phyloP scores from a whole-genome alignment of 2,888 invertebrate species.

The Julus scanicus region DNA sequence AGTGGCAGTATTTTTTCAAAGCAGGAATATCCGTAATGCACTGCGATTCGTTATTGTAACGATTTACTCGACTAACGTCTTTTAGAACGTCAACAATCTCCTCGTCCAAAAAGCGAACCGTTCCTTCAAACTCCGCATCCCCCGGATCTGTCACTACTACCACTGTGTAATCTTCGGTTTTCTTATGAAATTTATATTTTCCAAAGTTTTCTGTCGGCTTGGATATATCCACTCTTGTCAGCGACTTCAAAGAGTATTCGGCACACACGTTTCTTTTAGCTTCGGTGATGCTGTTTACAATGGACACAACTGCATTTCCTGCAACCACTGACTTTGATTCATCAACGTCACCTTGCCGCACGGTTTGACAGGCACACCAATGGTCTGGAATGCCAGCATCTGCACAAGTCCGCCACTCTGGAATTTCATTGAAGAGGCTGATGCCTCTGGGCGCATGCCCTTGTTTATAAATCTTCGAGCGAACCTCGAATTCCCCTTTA shows the following conservation, averaged over 20 bases:
- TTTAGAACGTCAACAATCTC: not conserved
- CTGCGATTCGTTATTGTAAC: constrained; percentile 34
- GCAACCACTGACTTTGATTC: constrained; percentile 72
- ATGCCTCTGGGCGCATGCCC: constrained; percentile 70
- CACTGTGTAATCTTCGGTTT: constrained; percentile 66
- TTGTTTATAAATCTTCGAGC: not conserved
- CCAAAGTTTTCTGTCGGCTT: not conserved
- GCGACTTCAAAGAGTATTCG: not conserved
- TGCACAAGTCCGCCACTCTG: constrained; percentile 78
- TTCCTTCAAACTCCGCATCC: constrained; percentile 81
- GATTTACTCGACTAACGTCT: constrained; percentile 36
- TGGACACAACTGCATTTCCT: constrained; percentile 73
- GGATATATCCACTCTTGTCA: not conserved
- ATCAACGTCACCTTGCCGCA: constrained; percentile 70
- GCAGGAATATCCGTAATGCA: not conserved
- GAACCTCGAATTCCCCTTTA: not conserved
- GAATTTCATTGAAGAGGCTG: constrained; percentile 82
- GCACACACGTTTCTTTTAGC: constrained; percentile 67
- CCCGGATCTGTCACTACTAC: constrained; percentile 76
- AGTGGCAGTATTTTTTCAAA: constrained; percentile 49
- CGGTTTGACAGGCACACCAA: constrained; percentile 88
- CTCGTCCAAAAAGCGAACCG: constrained; percentile 69
- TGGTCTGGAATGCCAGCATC: constrained; percentile 81
- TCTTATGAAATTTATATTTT: not conserved
- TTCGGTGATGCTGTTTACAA: constrained; percentile 75